Evolutionary conservation across 2,113 vertebrate species (phyloP), one percentile per base, ranked within the genome.

Genomic region (Peucedramus taeniatus): DNA sequence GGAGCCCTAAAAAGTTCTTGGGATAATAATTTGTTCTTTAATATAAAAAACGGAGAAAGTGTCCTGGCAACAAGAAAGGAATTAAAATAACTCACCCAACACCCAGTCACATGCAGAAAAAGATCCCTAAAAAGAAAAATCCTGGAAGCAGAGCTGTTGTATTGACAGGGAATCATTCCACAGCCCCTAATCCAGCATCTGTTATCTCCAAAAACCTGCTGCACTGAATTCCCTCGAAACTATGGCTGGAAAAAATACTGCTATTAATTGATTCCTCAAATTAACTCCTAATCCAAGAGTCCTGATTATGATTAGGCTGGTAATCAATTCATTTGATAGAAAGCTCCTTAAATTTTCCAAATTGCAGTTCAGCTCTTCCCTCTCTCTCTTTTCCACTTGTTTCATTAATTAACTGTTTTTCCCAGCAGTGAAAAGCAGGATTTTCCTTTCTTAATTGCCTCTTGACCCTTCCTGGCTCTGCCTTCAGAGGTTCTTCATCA

Each of bases 251-350:
- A 94, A 97, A 97, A 95, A 95, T 28, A 40, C 53, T 16, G 9
- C 74, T 59, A 95, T 96, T 97, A 97, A 98, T 97, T 97, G 96
- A 98, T 97, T 97, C 84, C 60, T 61, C 91, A 94, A 97, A 97
- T 96, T 96, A 96, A 77, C 96, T 59, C 83, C 95, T 97, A 97
- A 98, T 96, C 94, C 72, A 54, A 83, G 91, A 89, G 82, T 86
- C 97, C 94, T 96, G 96, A 97, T 97, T 96, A 90, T 93, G 87
- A 96, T 94, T 96, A 68, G 87, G 42, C 90, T 88, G 47, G 70
- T 96, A 97, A 98, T 98, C 97, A 97, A 98, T 97, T 96, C 94
- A 91, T 86, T 96, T 93, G 93, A 97, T 95, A 96, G 91, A 87
- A 97, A 93, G 96, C 90, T 94, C 96, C 97, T 94, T 82, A 77